A percentile compares a stretch with the other conserved stretches of the same genome.
Conservation (phyloP, 2,888 invertebrate species). For the Drosophila mulleri region DNA sequence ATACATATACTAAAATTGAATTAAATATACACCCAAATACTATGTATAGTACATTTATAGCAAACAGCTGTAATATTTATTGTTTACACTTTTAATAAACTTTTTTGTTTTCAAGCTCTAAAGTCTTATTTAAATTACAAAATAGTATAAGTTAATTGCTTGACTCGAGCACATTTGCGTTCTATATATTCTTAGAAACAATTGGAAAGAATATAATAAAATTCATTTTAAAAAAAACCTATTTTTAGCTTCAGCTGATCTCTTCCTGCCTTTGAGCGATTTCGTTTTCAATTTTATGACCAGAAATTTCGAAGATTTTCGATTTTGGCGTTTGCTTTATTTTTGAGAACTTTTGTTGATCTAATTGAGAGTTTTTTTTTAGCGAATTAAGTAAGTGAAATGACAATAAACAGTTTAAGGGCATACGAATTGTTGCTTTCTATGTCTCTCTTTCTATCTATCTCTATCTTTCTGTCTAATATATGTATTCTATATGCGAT, state of each 20-base stretch:
- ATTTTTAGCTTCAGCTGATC: slow-evolving; percentile 2
- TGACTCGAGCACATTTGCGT: not conserved
- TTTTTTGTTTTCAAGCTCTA: not conserved
- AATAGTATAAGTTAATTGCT: slow-evolving; percentile 1
- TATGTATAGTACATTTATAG: not conserved
- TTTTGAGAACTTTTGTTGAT: slow-evolving; percentile 1
- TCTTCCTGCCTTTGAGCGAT: not conserved
- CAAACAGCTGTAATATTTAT: not conserved
- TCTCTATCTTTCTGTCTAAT: not conserved
- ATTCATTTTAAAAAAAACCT: slow-evolving; percentile 1
- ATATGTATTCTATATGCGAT: not conserved
- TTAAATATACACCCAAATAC: too few relatives aligned
- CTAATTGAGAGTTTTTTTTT: not conserved
- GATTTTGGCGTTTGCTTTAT: too few relatives aligned
- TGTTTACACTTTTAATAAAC: not conserved
- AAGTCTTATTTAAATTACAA: not conserved
- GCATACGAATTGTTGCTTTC: not conserved
- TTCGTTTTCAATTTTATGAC: slow-evolving; percentile 5
- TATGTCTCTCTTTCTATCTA: not conserved
- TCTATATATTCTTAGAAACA: not conserved
- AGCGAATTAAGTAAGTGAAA: not conserved
- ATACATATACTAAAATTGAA: too few relatives aligned
- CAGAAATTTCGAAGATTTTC: not conserved
- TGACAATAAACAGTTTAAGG: not conserved
- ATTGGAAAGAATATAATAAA: slow-evolving; percentile 14